Evolutionary conservation across 1,140 invertebrate genomes (phyloP).

Genomic region (Sipha flava): DNA sequence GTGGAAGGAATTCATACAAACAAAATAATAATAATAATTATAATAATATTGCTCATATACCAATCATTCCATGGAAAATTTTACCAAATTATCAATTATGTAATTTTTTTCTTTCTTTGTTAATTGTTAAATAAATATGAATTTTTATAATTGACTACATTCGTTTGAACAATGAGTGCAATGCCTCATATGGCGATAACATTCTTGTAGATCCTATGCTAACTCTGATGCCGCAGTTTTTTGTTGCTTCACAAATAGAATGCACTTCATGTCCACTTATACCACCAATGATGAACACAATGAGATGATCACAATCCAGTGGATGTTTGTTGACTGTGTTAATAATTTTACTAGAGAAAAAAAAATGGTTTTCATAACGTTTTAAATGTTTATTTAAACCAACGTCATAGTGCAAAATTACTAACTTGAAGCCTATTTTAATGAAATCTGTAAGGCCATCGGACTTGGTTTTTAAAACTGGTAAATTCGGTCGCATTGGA

Average conservation of each 20-base stretch:
- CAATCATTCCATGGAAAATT: constrained; percentile 17
- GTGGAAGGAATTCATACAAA: constrained; percentile 52
- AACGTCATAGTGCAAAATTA: neutral
- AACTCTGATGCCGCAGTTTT: constrained; percentile 17
- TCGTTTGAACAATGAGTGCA: neutral
- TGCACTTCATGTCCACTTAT: constrained; percentile 20
- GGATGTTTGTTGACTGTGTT: constrained; percentile 18
- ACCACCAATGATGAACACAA: constrained; percentile 14
- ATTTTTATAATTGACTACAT: neutral
- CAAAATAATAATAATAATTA: constrained; percentile 80
- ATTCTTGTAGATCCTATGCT: constrained; percentile 22
- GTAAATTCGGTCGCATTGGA: constrained; percentile 15
- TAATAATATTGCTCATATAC: constrained; percentile 74
- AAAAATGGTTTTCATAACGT: no score
- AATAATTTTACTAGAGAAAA: neutral
- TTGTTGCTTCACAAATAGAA: constrained; percentile 12
- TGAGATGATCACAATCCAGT: constrained; percentile 12
- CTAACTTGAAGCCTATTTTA: constrained; percentile 18
- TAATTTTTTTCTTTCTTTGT: neutral
- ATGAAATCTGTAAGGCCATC: constrained; percentile 6
- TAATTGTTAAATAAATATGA: constrained; percentile 5
- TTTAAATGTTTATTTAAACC: no score
- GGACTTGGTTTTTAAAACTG: constrained; percentile 5
- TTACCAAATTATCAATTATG: neutral
- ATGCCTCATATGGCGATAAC: constrained; percentile 20